These are phyloP conservation scores for Todus mexicanus DNA, from an alignment of 2,797 vertebrate genomes.

Conservation along the genomic window DNA sequence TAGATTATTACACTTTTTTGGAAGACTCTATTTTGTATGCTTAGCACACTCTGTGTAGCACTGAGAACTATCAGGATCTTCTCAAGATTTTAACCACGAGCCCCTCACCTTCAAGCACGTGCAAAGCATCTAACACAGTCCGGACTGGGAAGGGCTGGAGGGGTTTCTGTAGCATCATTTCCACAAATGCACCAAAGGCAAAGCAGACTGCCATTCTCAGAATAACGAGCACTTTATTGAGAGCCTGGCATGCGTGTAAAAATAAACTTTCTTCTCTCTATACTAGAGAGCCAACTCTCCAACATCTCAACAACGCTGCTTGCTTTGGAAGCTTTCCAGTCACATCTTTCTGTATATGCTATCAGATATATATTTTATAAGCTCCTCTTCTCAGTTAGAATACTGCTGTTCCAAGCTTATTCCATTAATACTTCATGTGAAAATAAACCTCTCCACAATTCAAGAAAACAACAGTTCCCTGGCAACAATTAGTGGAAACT, in stretches of 20 bases:
- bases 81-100: not conserved
- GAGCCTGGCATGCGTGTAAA: constrained; percentile 34
- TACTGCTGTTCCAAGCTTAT: constrained; percentile 15
- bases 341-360: constrained; percentile 68
- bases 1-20: not conserved
- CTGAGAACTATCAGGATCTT: not conserved
- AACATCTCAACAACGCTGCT: constrained; percentile 71
- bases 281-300: constrained; percentile 41
- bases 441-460: constrained; percentile 56
- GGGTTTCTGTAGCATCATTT: not conserved
- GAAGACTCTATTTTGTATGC: not conserved
- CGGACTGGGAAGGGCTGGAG: not conserved
- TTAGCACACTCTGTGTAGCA: not conserved
- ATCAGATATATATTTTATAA: constrained; percentile 44
- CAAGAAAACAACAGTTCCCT: constrained; percentile 46
- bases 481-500: constrained; percentile 49
- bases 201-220: not conserved
- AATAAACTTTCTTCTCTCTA: constrained; percentile 60
- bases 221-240: not conserved
- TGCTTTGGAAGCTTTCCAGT: constrained; percentile 80
- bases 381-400: constrained; percentile 2
- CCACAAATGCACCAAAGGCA: not conserved
- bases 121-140: not conserved
- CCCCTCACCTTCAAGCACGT: not conserved
- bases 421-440: constrained; percentile 51